Percentiles rank a stretch among this genome's conserved stretches.
phyloP scores from a whole-genome alignment of 2,113 vertebrate species.

The Cairina moschata region DNA sequence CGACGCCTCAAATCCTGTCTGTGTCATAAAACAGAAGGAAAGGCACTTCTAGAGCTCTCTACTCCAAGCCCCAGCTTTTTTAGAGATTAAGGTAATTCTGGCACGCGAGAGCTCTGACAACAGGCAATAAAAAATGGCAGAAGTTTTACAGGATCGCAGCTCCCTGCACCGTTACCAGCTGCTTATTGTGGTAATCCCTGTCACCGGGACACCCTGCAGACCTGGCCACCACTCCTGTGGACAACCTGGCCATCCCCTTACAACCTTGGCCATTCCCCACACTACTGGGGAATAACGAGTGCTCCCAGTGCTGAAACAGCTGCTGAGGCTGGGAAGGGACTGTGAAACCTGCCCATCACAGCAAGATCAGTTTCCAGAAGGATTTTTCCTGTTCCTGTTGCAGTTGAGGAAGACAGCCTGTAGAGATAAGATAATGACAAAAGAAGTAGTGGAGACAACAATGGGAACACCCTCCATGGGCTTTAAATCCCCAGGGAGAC shows the following conservation, averaged over 20 bases:
- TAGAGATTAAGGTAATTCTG: background rate
- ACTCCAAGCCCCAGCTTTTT: background rate
- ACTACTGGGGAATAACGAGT: background rate
- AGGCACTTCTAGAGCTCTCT: background rate
- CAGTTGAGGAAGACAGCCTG: background rate
- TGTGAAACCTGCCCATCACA: background rate
- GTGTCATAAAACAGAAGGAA: background rate
- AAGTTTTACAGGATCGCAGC: background rate
- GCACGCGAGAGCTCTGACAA: background rate
- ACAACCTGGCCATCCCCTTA: background rate
- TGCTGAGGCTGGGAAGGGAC: background rate
- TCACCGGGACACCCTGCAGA: background rate
- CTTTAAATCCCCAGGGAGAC: background rate
- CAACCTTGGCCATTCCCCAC: background rate
- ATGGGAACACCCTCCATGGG: background rate
- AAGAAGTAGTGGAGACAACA: background rate
- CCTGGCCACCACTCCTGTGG: background rate
- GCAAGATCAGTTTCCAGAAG: background rate
- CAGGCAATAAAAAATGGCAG: background rate
- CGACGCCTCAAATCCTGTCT: background rate
- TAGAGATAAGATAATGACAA: background rate
- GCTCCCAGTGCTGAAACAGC: background rate
- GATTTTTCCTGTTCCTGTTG: background rate
- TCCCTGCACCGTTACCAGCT: background rate
- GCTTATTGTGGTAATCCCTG: background rate